Evolutionary conservation across 1,140 invertebrate species (phyloP).

Genomic region (Trachymyrmex cornetzi): DNA sequence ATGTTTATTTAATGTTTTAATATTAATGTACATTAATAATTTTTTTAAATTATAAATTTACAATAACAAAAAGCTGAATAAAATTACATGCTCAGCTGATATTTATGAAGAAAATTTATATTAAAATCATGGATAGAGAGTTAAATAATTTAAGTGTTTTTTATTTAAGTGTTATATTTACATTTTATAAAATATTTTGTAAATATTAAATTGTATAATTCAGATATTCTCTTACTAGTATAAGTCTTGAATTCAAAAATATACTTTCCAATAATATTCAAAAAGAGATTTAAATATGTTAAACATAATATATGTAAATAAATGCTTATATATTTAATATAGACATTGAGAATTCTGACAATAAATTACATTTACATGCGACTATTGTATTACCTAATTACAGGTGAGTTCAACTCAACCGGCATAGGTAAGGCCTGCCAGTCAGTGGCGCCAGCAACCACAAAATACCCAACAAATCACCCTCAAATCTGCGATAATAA

Average conservation of each 20-base stretch:
- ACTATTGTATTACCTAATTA: slow-evolving; percentile 57
- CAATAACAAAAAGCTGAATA: slow-evolving; percentile 72
- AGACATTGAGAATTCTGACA: not conserved
- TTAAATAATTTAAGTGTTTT: slow-evolving; percentile 1
- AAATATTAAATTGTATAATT: not conserved
- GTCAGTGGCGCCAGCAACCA: slow-evolving; percentile 86
- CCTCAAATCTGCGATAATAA: slow-evolving; percentile 86
- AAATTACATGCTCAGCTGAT: slow-evolving; percentile 67
- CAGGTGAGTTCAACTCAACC: slow-evolving; percentile 86
- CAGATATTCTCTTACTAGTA: not conserved
- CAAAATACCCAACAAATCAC: slow-evolving; percentile 86
- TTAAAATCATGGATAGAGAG: not conserved
- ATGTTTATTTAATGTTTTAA: slow-evolving; percentile 3
- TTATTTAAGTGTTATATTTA: not conserved
- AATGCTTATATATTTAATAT: not conserved
- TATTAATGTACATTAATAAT: slow-evolving; percentile 8
- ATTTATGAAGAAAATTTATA: slow-evolving; percentile 10
- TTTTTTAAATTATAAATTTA: not conserved
- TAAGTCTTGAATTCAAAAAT: not conserved
- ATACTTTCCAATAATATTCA: not conserved
- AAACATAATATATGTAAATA: not conserved
- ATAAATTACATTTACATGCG: not conserved
- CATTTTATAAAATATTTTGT: slow-evolving; percentile 1
- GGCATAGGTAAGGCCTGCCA: slow-evolving; percentile 85
- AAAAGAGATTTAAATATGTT: not conserved